Percentiles rank a stretch among this genome's conserved stretches.
Conservation (phyloP, 2,113 vertebrate genomes). For the Gymnocephalus cernua region DNA sequence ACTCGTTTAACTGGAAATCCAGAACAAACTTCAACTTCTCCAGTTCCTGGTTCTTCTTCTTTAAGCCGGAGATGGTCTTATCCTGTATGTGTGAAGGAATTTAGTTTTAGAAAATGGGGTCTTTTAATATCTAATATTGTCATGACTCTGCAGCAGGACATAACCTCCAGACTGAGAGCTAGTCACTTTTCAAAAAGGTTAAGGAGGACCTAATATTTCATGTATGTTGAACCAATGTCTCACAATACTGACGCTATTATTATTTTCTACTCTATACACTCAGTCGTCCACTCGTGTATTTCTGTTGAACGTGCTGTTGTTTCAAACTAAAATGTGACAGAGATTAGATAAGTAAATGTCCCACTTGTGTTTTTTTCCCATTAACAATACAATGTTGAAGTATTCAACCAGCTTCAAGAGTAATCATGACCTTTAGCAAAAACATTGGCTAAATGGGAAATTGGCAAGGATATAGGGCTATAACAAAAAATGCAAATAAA, state of each 20-base stretch:
- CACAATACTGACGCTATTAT: background rate
- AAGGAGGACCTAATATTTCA: background rate
- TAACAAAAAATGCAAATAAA: no score
- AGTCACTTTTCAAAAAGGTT: background rate
- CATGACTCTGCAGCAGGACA: background rate
- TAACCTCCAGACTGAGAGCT: background rate
- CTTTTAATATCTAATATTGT: background rate
- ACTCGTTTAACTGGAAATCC: constrained; percentile 88
- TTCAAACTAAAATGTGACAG: background rate
- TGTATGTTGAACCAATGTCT: background rate
- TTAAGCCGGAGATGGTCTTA: constrained; percentile 86
- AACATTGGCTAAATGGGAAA: background rate
- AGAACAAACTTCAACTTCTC: constrained; percentile 91
- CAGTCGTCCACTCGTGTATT: background rate
- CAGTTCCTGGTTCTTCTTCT: constrained; percentile 91
- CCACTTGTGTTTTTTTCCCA: background rate
- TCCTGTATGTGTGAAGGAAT: constrained; percentile 81
- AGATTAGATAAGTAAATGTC: background rate
- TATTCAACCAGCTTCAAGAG: background rate
- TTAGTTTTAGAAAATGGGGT: background rate
- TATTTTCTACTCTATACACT: background rate
- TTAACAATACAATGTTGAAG: no score
- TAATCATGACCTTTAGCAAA: background rate
- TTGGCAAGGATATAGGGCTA: background rate
- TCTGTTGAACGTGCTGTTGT: background rate